A percentile compares a stretch with the other conserved stretches of the same genome.
These are phyloP conservation scores for Rhagologus leucostigma DNA, from an alignment of 2,113 vertebrate species.

Conservation along the genomic window DNA sequence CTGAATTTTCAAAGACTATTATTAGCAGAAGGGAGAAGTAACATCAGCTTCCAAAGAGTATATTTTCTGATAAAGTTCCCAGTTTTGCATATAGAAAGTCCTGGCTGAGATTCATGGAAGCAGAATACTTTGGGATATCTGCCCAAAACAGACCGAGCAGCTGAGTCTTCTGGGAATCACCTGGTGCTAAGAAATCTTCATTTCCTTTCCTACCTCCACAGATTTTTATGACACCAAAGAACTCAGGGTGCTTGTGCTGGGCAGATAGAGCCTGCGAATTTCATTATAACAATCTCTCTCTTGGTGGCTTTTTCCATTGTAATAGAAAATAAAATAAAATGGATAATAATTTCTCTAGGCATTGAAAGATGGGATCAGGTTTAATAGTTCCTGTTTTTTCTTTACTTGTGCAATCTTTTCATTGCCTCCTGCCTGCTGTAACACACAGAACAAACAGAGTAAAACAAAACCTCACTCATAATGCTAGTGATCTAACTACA, in stretches of 20 bases:
- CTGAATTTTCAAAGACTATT: not conserved
- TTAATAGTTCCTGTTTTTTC: not conserved
- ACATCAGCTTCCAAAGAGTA: not conserved
- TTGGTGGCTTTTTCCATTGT: not conserved
- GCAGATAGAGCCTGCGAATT: conserved; percentile 1
- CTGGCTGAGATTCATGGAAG: not conserved
- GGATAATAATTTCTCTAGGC: not conserved
- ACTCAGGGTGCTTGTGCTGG: not conserved
- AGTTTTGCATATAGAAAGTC: conserved; percentile 11
- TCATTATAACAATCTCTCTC: not conserved
- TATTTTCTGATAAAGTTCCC: conserved; percentile 1
- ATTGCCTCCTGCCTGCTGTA: not conserved
- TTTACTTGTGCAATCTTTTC: not conserved
- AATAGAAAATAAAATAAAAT: not conserved
- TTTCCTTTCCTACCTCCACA: not conserved
- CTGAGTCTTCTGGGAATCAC: conserved; percentile 7
- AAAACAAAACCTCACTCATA: not conserved
- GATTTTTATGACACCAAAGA: not conserved
- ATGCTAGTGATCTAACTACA: not conserved
- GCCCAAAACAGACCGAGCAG: not conserved
- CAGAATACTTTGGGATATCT: conserved; percentile 9
- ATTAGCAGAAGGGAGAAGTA: not conserved
- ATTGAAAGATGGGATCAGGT: not conserved
- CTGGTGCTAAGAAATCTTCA: not conserved
- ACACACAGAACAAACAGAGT: not conserved